Evolutionary conservation across 2,113 vertebrate species (phyloP), one percentile per base, ranked within the genome.

Genomic region (Zingel zingel): DNA sequence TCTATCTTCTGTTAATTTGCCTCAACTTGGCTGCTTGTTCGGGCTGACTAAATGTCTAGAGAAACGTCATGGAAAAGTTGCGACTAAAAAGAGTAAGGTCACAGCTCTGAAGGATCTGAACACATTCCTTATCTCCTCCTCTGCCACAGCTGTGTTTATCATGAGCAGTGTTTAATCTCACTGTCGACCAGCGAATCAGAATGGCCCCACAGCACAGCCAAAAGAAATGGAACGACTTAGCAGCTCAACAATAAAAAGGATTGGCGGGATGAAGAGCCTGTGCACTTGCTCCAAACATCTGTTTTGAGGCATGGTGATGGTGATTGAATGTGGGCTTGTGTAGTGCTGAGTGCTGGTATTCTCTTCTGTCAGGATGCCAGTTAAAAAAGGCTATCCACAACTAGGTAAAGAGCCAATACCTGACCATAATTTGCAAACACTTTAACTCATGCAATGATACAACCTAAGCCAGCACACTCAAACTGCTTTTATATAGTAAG

Each of bases 111-210:
- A 69, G 58, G 33, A 70, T 68, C 64, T 69, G 73, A 79, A 78
- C 59, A 30, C 62, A 27, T 64, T 80, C 69, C 68, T 58, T 4
- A 15, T 25, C 66, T 77, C 72, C 75, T 70, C 71, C 75, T 82
- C 58, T n/a, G 39, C 57, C 56, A 47, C 90, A 91, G 87, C 83
- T 88, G 77, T 84, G 81, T 89, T 87, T 77, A 84, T 84, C 70
- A 65, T 58, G 63, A 85, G 56, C 48, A 6, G 11, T 10, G 56
- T 85, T 81, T 81, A 70, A 74, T 81, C 72, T 81, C 66, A 2
- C 61, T 25, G 54, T 63, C 5, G 13, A 67, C 61, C 27, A 70
- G 78, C 33, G 14, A 70, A 48, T 83, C 39, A 33, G 43, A 70
- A 56, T 27, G 61, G 11, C 33, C 33, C 33, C 33, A 50, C 21